Base-by-base conservation (phyloP, 23 tunicate species). In the Diplosoma virens region DNA sequence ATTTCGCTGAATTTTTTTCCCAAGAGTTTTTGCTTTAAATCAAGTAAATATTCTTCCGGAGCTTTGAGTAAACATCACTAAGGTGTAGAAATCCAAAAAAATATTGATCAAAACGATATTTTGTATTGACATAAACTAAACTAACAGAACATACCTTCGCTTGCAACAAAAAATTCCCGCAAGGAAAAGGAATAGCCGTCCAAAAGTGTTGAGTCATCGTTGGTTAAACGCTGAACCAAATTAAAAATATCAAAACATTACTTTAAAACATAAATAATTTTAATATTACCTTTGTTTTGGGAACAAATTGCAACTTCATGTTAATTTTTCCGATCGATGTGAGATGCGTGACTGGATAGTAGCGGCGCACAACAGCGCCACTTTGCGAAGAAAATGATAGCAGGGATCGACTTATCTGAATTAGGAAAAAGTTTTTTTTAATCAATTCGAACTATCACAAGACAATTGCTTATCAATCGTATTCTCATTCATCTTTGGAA, bases 131-230 rank as follows among this genome's bases (percentile, higher is more conserved):
- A n/a, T n/a, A n/a, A n/a, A 26, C n/a, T 29, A 2, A 3, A 22
- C n/a, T 1, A 21, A 23, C 58, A 26, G 25, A 25, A 37, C 67
- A 31, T 36, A 82, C 86, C 86, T 25, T 82, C 36, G 22, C 45
- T 14, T 0, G 86, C 78, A 32, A 82, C 45, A 20, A 82, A 82
- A 25, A 82, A 41, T 23, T 72, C 50, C 9, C 86, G 32, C 18
- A 82, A 24, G 32, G 70, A 70, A 52, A 71, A 29, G 53, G 69
- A 61, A 61, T 27, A 61, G 4, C 30, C 35, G 4, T 61, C 69
- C 35, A 4, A 3, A 5, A 11, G 18, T 3, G 28, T 35, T 2
- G 35, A 11, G 14, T 1, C 6, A 33, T 72, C 36, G 59, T 24
- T 45, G 31, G 16, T 37, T 46, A 48, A 27, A 31, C 29, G 48